Base-by-base conservation (phyloP, 2,797 vertebrate species). In the Clarias laeviceps region DNA sequence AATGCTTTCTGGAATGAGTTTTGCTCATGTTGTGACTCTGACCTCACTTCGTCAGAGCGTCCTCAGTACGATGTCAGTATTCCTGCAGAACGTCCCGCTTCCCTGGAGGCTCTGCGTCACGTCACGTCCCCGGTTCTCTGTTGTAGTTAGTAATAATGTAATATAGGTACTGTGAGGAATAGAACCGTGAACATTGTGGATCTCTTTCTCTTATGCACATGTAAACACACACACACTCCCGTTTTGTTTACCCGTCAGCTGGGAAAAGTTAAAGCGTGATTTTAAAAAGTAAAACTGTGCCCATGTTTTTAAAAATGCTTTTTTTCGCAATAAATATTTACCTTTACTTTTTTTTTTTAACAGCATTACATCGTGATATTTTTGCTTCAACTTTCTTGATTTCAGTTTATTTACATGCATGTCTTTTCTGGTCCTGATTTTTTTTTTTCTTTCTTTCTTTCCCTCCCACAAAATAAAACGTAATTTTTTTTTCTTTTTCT, bases 141-240 rank as follows among this genome's bases (percentile, higher is more conserved):
- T 80, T 9, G 79, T 66, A 29, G 40, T 65, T 32, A 54, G 79
- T 66, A 66, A 66, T 66, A 54, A 80, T 66, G 62, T 80, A 80
- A 54, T 54, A 32, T 50, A 29, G 79, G 62, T 66, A 32, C 62
- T 22, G 40, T 50, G 40, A 62, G 27, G n/a, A 54, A 50, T 4
- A 64, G 61, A 64, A 29, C 79, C 7, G n/a, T 18, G 8, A 22
- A 15, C 17, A 80, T 80, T 9, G 1, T 57, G 74, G 50, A 62
- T 24, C 56, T 61, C 65, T 68, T 18, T 68, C 65, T 68, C 57
- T 37, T 17, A 54, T 17, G 7, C 57, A 14, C 29, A 29, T 11
- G 14, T 1, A 70, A 34, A 73, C 70, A 29, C n/a, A 72, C 37
- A 45, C 69, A 74, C 73, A 32, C 45, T 50, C 34, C 0, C 2